These are phyloP conservation scores for Corythaixoides concolor DNA, from an alignment of 2,113 vertebrate genomes.

Conservation along the genomic window DNA sequence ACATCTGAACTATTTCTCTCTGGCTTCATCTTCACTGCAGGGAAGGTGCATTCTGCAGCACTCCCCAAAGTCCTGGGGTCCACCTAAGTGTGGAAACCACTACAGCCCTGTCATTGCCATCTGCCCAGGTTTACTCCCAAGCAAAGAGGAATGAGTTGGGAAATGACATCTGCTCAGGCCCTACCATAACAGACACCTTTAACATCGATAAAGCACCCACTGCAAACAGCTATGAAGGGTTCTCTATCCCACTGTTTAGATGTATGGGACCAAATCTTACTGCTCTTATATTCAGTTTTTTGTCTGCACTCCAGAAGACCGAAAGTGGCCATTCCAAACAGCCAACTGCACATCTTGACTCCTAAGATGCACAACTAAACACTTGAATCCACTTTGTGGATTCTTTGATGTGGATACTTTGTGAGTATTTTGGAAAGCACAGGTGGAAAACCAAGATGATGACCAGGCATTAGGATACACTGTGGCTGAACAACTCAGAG, in stretches of 20 bases:
- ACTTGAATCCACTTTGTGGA: background rate
- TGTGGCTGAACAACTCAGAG: background rate
- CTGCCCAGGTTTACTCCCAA: background rate
- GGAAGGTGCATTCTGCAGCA: background rate
- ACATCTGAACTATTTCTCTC: background rate
- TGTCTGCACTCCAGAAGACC: background rate
- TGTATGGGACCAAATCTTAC: background rate
- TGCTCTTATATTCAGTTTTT: background rate
- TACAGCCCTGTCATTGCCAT: background rate
- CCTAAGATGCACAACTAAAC: background rate
- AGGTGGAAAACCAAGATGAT: background rate
- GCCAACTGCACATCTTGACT: background rate
- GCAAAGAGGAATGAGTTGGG: background rate
- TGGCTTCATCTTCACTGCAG: background rate
- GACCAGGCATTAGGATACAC: background rate
- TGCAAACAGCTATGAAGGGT: background rate
- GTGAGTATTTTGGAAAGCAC: background rate
- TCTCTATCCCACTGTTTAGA: background rate
- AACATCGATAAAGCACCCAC: background rate
- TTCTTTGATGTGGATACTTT: no score
- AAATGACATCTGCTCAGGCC: background rate
- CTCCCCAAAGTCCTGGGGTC: background rate
- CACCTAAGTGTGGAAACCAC: background rate
- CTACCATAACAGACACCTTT: background rate
- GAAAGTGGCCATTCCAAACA: background rate